These are phyloP conservation scores for Oscheius sp. DNA, from an alignment of 2,888 invertebrate genomes.

Conservation along the genomic window DNA sequence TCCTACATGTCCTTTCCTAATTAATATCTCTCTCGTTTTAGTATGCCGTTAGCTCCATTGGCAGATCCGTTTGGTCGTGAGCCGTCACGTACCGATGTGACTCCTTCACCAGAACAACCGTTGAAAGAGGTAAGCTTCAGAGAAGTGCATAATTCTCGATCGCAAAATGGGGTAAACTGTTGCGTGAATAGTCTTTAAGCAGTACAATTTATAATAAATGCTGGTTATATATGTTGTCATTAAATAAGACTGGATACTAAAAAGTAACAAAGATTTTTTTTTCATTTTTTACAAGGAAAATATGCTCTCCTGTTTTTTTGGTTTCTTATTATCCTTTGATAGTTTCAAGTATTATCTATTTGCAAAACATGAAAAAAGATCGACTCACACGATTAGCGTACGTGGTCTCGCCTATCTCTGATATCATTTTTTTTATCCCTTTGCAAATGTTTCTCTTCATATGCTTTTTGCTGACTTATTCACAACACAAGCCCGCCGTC, in stretches of 20 bases:
- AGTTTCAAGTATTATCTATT: too few relatives aligned
- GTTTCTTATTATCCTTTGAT: background rate
- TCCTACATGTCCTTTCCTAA: too few relatives aligned
- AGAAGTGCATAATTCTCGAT: background rate
- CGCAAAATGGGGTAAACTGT: background rate
- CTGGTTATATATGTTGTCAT: too few relatives aligned
- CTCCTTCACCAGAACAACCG: constrained; percentile 30
- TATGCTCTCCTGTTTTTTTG: background rate
- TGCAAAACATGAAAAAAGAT: too few relatives aligned
- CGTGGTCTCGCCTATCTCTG: too few relatives aligned
- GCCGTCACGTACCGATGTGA: constrained; percentile 27
- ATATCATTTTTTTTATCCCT: too few relatives aligned
- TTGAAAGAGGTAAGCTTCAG: constrained; percentile 18
- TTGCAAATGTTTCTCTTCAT: too few relatives aligned
- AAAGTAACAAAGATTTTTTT: too few relatives aligned
- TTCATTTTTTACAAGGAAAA: background rate
- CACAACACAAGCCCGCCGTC: background rate
- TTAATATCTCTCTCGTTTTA: background rate
- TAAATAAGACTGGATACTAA: too few relatives aligned
- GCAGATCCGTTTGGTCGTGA: constrained; percentile 48
- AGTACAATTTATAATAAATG: too few relatives aligned
- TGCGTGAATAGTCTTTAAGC: too few relatives aligned
- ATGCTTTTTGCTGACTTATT: background rate
- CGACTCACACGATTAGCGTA: too few relatives aligned
- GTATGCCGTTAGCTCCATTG: constrained; percentile 52